These are phyloP conservation scores for Erynnis tages DNA, from an alignment of 2,888 invertebrate species.

Conservation along the genomic window DNA sequence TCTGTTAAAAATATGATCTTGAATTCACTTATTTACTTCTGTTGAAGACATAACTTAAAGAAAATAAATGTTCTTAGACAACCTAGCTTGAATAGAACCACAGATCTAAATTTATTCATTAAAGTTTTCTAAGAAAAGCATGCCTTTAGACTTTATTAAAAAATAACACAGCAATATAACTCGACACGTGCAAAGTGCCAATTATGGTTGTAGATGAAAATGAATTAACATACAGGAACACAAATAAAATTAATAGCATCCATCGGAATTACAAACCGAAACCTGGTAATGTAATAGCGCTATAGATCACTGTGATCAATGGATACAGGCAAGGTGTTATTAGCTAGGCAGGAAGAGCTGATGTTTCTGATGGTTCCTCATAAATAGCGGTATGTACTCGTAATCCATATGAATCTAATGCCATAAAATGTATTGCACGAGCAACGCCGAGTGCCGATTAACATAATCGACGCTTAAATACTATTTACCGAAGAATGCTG, in stretches of 20 bases:
- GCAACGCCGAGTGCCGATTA: constrained; percentile 18
- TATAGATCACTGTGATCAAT: constrained; percentile 10
- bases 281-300: constrained; percentile 15
- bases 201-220: constrained; percentile 19
- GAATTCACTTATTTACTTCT: not conserved
- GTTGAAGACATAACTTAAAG: not conserved
- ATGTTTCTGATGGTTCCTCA: constrained; percentile 7
- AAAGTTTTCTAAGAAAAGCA: constrained; percentile 9
- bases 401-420: constrained; percentile 6
- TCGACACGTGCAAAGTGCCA: constrained; percentile 19
- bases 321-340: constrained; percentile 21
- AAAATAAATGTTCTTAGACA: not conserved
- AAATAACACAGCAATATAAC: constrained; percentile 8
- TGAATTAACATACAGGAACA: constrained; percentile 19
- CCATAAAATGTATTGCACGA: constrained; percentile 5
- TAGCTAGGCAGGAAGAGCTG: constrained; percentile 12
- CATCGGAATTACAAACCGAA: constrained; percentile 13
- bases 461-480: constrained; percentile 26
- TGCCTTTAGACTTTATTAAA: constrained; percentile 5
- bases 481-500: constrained; percentile 24
- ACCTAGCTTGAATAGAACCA: not conserved
- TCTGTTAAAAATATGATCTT: no score
- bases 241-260: constrained; percentile 13
- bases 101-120: constrained; percentile 5
- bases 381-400: constrained; percentile 2